Percentiles rank a stretch among this genome's conserved stretches.
Evolutionary conservation across 2,888 invertebrate genomes (phyloP).

Genomic region (Gisinianus flammeolus): DNA sequence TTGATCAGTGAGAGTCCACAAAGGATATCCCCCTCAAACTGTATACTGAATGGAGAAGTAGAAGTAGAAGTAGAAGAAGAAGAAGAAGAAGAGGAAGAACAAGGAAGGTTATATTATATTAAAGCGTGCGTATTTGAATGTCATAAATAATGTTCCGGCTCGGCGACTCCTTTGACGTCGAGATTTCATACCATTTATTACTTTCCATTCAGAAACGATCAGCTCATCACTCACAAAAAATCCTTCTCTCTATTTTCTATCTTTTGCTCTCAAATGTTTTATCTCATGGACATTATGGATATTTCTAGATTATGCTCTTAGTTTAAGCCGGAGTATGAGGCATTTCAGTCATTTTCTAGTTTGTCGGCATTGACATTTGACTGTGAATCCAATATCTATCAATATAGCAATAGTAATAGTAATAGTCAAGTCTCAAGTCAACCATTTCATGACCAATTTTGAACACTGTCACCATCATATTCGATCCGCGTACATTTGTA

Average conservation of each 20-base stretch:
- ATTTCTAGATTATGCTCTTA: too few species aligned
- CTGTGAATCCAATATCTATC: neutral
- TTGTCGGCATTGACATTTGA: neutral
- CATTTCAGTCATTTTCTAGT: too few species aligned
- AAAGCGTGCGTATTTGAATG: slow-evolving; percentile 26
- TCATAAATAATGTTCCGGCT: slow-evolving; percentile 29
- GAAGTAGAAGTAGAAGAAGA: neutral
- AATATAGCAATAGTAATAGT: too few species aligned
- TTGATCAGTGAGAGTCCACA: too few species aligned
- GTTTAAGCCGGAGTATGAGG: too few species aligned
- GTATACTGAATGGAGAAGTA: too few species aligned
- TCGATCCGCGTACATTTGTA: neutral
- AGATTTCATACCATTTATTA: slow-evolving; percentile 39
- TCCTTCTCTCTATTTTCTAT: slow-evolving; percentile 2
- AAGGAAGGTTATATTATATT: neutral
- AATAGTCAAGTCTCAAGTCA: too few species aligned
- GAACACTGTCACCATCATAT: too few species aligned
- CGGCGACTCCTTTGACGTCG: slow-evolving; percentile 34
- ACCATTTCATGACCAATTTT: too few species aligned
- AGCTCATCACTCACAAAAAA: slow-evolving; percentile 30
- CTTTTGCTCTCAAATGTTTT: neutral
- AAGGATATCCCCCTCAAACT: too few species aligned
- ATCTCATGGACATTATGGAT: neutral
- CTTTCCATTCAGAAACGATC: slow-evolving; percentile 33
- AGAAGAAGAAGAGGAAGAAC: neutral